Conservation (phyloP, 2,797 vertebrate genomes). For the Tympanoctomys barrerae region DNA sequence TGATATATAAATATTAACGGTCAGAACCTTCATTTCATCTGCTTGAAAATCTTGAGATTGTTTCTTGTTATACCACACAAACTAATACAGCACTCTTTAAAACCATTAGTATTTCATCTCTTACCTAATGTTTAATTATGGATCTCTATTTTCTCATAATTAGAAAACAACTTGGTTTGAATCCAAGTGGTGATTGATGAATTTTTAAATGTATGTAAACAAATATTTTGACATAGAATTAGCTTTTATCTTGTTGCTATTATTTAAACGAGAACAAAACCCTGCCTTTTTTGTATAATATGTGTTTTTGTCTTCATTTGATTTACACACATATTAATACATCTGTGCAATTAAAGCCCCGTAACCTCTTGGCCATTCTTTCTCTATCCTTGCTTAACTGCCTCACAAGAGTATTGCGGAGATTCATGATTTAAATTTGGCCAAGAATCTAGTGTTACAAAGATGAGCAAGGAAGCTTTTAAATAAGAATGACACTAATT, state of each 20-base stretch:
- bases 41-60: not conserved
- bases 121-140: not conserved
- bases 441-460: not conserved
- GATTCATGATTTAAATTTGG: conserved; percentile 38
- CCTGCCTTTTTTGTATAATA: not conserved
- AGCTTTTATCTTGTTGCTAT: not conserved
- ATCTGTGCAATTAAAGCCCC: not conserved
- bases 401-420: not conserved
- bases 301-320: not conserved
- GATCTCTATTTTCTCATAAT: not conserved
- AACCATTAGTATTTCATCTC: not conserved
- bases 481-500: conserved; percentile 47
- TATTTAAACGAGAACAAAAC: not conserved
- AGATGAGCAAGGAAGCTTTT: conserved; percentile 33
- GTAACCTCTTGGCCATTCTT: not conserved
- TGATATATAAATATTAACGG: not conserved
- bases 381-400: not conserved
- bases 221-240: not conserved
- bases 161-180: not conserved
- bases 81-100: not conserved
- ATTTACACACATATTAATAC: not conserved
- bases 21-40: not conserved
- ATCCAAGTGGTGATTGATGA: not conserved
- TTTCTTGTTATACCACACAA: not conserved
- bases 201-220: not conserved